These are phyloP conservation scores for Equus quagga DNA, from an alignment of 2,113 vertebrate genomes.

Conservation along the genomic window DNA sequence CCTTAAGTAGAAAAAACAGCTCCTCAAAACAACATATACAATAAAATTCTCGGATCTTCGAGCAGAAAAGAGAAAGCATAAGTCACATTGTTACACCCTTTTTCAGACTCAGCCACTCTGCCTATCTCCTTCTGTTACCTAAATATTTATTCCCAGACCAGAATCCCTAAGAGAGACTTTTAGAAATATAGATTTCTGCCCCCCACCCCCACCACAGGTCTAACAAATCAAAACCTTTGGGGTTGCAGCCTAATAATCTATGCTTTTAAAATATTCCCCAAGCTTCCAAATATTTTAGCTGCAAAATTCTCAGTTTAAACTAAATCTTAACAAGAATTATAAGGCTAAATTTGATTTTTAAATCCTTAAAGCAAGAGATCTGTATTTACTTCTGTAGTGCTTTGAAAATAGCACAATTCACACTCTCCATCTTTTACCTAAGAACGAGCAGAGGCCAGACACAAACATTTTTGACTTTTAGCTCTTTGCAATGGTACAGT, in stretches of 20 bases:
- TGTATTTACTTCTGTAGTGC: not conserved
- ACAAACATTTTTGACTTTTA: not conserved
- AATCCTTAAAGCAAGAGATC: not conserved
- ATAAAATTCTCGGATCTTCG: slow-evolving; percentile 2
- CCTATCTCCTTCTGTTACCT: not conserved
- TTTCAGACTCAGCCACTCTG: not conserved
- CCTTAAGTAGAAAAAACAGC: not conserved
- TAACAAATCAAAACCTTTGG: slow-evolving; percentile 5
- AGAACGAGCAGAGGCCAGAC: not conserved
- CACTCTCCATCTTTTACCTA: not conserved
- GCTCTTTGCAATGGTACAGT: not conserved
- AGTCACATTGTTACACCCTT: not conserved
- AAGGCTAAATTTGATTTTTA: not conserved
- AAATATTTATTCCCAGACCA: slow-evolving; percentile 66
- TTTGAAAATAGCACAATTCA: not conserved
- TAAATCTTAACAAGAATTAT: slow-evolving; percentile 41
- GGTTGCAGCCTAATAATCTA: not conserved
- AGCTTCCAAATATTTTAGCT: slow-evolving; percentile 52
- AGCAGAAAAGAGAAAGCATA: not conserved
- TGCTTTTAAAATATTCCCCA: not conserved
- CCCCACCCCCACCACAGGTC: not conserved
- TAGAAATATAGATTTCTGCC: not conserved
- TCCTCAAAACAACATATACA: not conserved
- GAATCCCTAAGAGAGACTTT: not conserved
- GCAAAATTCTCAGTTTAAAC: slow-evolving; percentile 47